Evolutionary conservation across 1,140 invertebrate species (phyloP).

Genomic region (Nylanderia fulva): DNA sequence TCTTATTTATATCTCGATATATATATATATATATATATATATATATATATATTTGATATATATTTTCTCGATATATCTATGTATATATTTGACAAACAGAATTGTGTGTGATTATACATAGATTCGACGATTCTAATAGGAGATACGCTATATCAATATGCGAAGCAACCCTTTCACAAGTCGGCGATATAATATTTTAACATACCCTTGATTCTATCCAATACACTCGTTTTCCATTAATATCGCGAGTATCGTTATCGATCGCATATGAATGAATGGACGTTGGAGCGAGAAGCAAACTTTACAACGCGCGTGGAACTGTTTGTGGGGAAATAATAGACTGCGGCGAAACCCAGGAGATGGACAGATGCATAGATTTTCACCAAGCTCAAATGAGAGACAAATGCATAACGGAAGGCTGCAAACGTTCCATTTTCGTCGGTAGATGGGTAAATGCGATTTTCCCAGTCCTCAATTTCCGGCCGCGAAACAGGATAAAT

Average conservation of each 20-base stretch:
- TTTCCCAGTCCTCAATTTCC: constrained; percentile 49
- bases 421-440: constrained; percentile 21
- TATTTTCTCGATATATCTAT: no score
- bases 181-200: constrained; percentile 13
- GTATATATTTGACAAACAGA: neutral
- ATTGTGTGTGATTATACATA: neutral
- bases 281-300: neutral
- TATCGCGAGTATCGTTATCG: constrained; percentile 25
- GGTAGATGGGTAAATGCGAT: constrained; percentile 23
- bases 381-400: constrained; percentile 52
- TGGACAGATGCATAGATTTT: constrained; percentile 27
- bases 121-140: neutral
- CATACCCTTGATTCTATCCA: neutral
- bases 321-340: constrained; percentile 41
- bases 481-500: constrained; percentile 18
- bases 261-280: constrained; percentile 3
- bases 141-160: neutral
- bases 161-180: neutral
- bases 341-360: neutral
- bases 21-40: no score
- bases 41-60: neutral
- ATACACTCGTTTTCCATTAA: constrained; percentile 20
- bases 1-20: neutral
- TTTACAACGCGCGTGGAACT: neutral
- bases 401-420: constrained; percentile 30